Base-by-base conservation (phyloP, 2,888 invertebrate genomes). In the Dynastes grantii region DNA sequence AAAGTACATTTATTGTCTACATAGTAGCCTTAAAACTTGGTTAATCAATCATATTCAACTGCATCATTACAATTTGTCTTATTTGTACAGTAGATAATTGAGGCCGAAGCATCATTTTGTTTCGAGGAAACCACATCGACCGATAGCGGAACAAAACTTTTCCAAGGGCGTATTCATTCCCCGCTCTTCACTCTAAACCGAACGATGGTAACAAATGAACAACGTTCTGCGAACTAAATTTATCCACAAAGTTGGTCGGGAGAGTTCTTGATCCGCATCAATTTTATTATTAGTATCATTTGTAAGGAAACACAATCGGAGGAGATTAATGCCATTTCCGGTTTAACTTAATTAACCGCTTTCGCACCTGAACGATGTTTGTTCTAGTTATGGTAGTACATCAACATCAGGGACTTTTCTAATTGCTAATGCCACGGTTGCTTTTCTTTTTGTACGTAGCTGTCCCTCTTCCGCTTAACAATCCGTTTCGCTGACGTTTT, bases 211-310 rank as follows among this genome's bases (percentile, higher is more conserved):
- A 68, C 49, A 49, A 68, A 68, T 68, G 67, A 49, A 49, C 67
- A 68, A 68, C 67, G 67, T 45, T 49, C 45, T 27, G 22, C 27
- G 67, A 68, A 68, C 49, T 49, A 49, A 68, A 68, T 68, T 68
- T 68, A 68, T 68, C 45, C 49, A 68, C 67, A 68, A 68, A 68
- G 45, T 68, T 68, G 22, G 49, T 22, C 29, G 16, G 27, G 49
- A 68, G 67, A 68, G 67, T 68, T 68, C 67, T 68, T 68, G 49
- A 68, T 68, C 49, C 67, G 67, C 49, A 68, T 68, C 67, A 68
- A 49, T 68, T 68, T 68, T 68, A 68, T 68, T 68, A 68, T 68
- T 68, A 68, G 67, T 49, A 68, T 68, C 67, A 68, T 68, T 68
- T 68, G 67, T 51, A 49, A 68, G 67, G 49, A 68, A 68, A 68